A percentile compares a stretch with the other conserved stretches of the same genome.
These are phyloP conservation scores for Denticeps clupeoides DNA, from an alignment of 2,797 vertebrate genomes.

Conservation along the genomic window DNA sequence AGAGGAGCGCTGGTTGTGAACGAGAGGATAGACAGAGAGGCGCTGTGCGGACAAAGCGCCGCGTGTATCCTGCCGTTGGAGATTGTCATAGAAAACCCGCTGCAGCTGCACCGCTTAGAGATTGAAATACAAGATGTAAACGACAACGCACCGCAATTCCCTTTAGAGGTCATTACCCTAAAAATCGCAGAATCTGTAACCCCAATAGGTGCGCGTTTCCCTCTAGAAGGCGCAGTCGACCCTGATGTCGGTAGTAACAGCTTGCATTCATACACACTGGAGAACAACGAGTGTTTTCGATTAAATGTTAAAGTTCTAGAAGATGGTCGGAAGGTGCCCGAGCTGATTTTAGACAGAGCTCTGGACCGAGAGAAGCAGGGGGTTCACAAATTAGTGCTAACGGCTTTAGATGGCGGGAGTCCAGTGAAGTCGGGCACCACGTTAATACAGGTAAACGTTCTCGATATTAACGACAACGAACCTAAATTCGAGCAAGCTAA, in stretches of 20 bases:
- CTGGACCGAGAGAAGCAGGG: constrained; percentile 62
- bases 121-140: constrained; percentile 62
- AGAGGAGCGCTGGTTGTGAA: constrained; percentile 67
- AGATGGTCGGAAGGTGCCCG: constrained; percentile 63
- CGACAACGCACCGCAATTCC: constrained; percentile 46
- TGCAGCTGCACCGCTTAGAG: constrained; percentile 52
- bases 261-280: constrained; percentile 47
- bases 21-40: constrained; percentile 68
- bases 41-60: constrained; percentile 61
- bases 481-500: constrained; percentile 53
- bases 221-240: constrained; percentile 63
- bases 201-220: constrained; percentile 52
- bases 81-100: constrained; percentile 55
- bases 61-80: constrained; percentile 60
- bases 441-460: constrained; percentile 52
- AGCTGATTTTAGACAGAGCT: constrained; percentile 60
- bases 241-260: constrained; percentile 63
- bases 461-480: constrained; percentile 63
- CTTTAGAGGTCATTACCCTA: constrained; percentile 6
- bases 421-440: constrained; percentile 19
- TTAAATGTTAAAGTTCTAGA: constrained; percentile 56
- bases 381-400: constrained; percentile 54
- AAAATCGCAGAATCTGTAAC: constrained; percentile 35
- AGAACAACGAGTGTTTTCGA: constrained; percentile 53
- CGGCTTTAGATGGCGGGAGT: constrained; percentile 57